A percentile compares a stretch with the other conserved stretches of the same genome.
These are phyloP conservation scores for Pseudomugil tenellus DNA, from an alignment of 2,797 vertebrate genomes.

Conservation along the genomic window DNA sequence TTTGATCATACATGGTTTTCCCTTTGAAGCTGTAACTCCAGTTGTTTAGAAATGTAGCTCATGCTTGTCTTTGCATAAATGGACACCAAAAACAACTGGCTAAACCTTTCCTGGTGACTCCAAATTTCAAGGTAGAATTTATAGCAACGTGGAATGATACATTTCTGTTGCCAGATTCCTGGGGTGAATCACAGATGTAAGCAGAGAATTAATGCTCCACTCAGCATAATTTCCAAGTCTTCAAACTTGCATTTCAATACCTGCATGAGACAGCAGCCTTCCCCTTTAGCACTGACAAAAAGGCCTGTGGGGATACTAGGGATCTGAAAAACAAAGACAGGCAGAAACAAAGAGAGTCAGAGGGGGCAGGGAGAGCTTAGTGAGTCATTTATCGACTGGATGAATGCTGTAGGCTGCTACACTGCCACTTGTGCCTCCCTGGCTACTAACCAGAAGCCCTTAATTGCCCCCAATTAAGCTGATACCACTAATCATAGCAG, in stretches of 20 bases:
- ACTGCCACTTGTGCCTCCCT: conserved; percentile 66
- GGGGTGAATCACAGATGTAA: conserved; percentile 36
- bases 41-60: conserved; percentile 54
- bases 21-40: conserved; percentile 9
- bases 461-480: conserved; percentile 78
- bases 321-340: conserved; percentile 79
- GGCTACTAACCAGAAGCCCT: conserved; percentile 70
- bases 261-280: conserved; percentile 97
- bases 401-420: conserved; percentile 68
- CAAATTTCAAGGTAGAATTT: conserved; percentile 64
- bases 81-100: conserved; percentile 55
- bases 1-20: conserved; percentile 25
- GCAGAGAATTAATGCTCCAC: conserved; percentile 9
- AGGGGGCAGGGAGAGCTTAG: conserved; percentile 63
- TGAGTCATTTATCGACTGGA: conserved; percentile 71
- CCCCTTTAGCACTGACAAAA: conserved; percentile 94
- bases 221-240: conserved; percentile 29
- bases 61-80: conserved; percentile 64
- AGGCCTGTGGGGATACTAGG: conserved; percentile 94
- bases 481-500: conserved; percentile 74
- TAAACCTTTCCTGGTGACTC: conserved; percentile 72
- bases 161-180: conserved; percentile 36
- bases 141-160: conserved; percentile 37
- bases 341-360: conserved; percentile 57
- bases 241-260: conserved; percentile 73